phyloP scores from a whole-genome alignment of 2,888 invertebrate species.

The Eilema caniola region DNA sequence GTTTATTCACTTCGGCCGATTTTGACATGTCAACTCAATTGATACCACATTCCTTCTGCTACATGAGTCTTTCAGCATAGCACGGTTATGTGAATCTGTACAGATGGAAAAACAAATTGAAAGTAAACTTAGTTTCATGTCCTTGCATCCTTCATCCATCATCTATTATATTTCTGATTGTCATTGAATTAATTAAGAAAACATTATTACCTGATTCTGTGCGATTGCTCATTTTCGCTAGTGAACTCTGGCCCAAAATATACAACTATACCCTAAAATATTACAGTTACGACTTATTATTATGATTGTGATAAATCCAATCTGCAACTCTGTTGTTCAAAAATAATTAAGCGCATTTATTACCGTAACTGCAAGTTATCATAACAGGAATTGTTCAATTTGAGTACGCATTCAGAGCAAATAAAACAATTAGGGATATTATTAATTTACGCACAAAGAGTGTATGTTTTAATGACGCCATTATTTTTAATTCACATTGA shows the following conservation, averaged over 20 bases:
- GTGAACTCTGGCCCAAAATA: neutral
- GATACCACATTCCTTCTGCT: too few relatives aligned
- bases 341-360: constrained; percentile 17
- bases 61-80: too few relatives aligned
- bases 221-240: neutral
- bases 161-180: too few relatives aligned
- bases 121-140: too few relatives aligned
- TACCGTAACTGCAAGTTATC: constrained; percentile 25
- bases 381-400: constrained; percentile 47
- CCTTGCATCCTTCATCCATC: too few relatives aligned
- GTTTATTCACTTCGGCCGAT: too few relatives aligned
- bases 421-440: constrained; percentile 58
- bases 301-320: constrained; percentile 19
- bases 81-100: too few relatives aligned
- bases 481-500: constrained; percentile 81
- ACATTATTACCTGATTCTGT: neutral
- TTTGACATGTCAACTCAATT: too few relatives aligned
- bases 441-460: constrained; percentile 67
- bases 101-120: too few relatives aligned
- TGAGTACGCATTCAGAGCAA: constrained; percentile 57
- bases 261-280: neutral
- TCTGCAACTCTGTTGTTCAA: constrained; percentile 23
- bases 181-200: neutral
- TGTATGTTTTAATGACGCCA: constrained; percentile 82
- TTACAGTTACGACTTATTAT: constrained; percentile 17